Evolutionary conservation across 2,888 invertebrate species (phyloP).

Genomic region (Tortrix viridana): DNA sequence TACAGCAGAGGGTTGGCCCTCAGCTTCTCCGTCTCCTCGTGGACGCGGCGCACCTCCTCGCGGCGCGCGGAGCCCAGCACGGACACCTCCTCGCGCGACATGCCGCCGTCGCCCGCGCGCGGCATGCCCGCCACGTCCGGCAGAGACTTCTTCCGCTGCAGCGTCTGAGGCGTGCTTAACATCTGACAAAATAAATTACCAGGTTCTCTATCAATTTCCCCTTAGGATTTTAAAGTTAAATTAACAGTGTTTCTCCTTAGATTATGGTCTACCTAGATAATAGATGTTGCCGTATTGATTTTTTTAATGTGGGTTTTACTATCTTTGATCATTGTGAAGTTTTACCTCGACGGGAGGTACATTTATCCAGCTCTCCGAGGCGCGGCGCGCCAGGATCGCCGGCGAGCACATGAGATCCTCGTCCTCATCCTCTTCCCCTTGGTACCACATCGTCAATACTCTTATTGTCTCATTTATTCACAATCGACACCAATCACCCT

Average conservation of each 20-base stretch:
- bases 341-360: constrained; percentile 94
- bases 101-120: constrained; percentile 89
- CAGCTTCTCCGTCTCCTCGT: constrained; percentile 95
- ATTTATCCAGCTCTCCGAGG: constrained; percentile 95
- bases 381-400: constrained; percentile 92
- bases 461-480: constrained; percentile 34
- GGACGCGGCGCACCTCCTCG: constrained; percentile 96
- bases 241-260: no score
- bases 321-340: background rate
- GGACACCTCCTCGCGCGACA: constrained; percentile 98
- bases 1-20: constrained; percentile 97
- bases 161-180: constrained; percentile 89
- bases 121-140: constrained; percentile 96
- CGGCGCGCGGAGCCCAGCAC: constrained; percentile 96
- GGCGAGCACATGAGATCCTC: constrained; percentile 94
- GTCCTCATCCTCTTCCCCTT: constrained; percentile 91
- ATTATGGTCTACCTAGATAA: no score
- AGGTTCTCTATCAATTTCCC: background rate
- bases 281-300: no score
- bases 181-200: constrained; percentile 83
- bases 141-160: constrained; percentile 97
- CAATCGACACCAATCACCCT: constrained; percentile 20
- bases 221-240: background rate
- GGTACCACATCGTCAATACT: constrained; percentile 88
- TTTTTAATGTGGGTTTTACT: background rate